These are phyloP conservation scores for Arizona elegans DNA, from an alignment of 2,113 vertebrate genomes.

Conservation along the genomic window DNA sequence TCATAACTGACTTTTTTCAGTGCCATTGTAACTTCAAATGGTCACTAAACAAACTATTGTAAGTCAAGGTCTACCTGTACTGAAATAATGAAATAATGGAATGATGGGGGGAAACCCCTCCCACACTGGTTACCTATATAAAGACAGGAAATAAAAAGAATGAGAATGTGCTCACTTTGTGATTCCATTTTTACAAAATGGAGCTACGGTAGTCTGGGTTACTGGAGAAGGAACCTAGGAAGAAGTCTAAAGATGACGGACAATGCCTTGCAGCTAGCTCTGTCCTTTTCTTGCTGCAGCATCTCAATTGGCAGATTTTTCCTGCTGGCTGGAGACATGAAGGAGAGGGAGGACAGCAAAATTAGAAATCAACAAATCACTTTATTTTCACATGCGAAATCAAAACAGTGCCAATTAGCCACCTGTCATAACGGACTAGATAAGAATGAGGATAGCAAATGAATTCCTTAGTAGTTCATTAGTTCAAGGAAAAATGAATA, in stretches of 20 bases:
- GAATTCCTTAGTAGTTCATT: not conserved
- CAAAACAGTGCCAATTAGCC: not conserved
- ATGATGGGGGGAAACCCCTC: not conserved
- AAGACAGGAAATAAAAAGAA: not conserved
- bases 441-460: not conserved
- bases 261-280: not conserved
- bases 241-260: not conserved
- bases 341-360: not conserved
- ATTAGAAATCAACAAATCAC: not conserved
- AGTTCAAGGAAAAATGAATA: not conserved
- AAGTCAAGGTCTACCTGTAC: no score
- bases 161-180: not conserved
- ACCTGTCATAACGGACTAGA: not conserved
- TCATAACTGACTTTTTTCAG: no score
- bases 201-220: not conserved
- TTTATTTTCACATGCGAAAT: not conserved
- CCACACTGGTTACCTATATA: not conserved
- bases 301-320: not conserved
- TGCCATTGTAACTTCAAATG: no score
- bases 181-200: not conserved
- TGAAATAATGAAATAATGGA: not conserved
- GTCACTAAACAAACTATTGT: no score
- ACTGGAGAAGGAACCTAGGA: not conserved
- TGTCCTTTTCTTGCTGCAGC: not conserved
- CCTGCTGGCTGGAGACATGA: not conserved